A percentile compares a stretch with the other conserved stretches of the same genome.
Evolutionary conservation across 2,797 vertebrate genomes (phyloP).

Genomic region (Parambassis ranga): DNA sequence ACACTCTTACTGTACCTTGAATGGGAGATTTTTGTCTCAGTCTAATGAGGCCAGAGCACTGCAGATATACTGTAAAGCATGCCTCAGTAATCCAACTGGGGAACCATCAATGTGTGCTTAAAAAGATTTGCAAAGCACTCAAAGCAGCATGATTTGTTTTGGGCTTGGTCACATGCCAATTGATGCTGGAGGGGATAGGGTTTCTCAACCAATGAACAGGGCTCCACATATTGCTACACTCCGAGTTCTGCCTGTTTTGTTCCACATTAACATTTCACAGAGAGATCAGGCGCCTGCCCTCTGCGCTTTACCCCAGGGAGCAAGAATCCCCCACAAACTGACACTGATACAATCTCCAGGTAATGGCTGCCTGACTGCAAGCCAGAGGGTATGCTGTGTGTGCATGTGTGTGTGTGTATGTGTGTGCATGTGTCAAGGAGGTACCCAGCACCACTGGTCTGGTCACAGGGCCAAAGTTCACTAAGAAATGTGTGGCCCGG

Average conservation of each 20-base stretch:
- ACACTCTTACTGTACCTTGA: slow-evolving; percentile 47
- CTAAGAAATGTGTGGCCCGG: slow-evolving; percentile 77
- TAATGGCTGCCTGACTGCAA: slow-evolving; percentile 66
- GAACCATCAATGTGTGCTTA: slow-evolving; percentile 37
- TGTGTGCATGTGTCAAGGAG: slow-evolving; percentile 45
- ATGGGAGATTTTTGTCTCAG: slow-evolving; percentile 55
- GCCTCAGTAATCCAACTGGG: slow-evolving; percentile 42
- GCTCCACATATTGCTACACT: slow-evolving; percentile 59
- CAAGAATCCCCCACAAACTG: slow-evolving; percentile 69
- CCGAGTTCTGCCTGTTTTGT: slow-evolving; percentile 66
- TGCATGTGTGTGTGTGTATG: slow-evolving; percentile 37
- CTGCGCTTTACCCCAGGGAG: slow-evolving; percentile 68
- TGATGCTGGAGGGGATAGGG: slow-evolving; percentile 55
- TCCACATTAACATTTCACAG: slow-evolving; percentile 77
- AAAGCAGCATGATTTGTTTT: slow-evolving; percentile 54
- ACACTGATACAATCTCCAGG: slow-evolving; percentile 81
- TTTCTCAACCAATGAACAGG: slow-evolving; percentile 52
- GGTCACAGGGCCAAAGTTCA: slow-evolving; percentile 80
- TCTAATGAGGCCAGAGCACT: slow-evolving; percentile 40
- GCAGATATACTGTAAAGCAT: slow-evolving; percentile 61
- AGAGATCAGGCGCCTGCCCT: slow-evolving; percentile 73
- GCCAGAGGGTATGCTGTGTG: slow-evolving; percentile 56
- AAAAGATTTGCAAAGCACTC: slow-evolving; percentile 52
- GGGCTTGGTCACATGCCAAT: slow-evolving; percentile 45
- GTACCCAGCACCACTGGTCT: slow-evolving; percentile 72